Evolutionary conservation across 1,140 invertebrate genomes (phyloP), one percentile per base, ranked within the genome.

Genomic region (Akabosia matsudoensis): DNA sequence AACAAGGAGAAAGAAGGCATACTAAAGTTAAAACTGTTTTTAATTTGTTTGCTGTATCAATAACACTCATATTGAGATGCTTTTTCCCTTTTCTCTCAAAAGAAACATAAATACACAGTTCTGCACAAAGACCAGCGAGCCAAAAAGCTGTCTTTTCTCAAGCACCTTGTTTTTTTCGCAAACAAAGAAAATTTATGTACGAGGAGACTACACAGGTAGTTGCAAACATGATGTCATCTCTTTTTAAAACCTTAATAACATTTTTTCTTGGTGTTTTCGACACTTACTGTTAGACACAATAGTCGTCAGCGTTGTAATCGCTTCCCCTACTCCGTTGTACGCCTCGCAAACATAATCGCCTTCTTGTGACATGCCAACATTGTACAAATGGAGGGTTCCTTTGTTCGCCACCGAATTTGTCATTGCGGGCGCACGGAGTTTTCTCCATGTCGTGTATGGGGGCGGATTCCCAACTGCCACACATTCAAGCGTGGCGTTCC

Each of bases 271-370:
- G 10, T 51, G 22, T 10, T n/a, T n/a, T n/a, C n/a, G n/a, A 31
- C 61, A 67, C 81, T 75, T 80, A 84, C 84, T 84, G 79, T 84
- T 82, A 18, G 85, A 77, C 56, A 84, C 82, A 13, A 85, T 31
- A 0, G 79, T 78, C 14, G 82, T 77, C 28, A 80, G 76, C 7
- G 81, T 74, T 13, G 76, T 77, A 24, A 83, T 74, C 33, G 81
- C 74, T 45, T 77, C 74, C 1, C 83, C 84, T 52, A 80, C 74
- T 7, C 81, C 83, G 81, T 86, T 85, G 54, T 82, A 80, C 10
- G 85, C 85, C 72, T 88, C 87, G 81, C 92, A 94, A 2, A 90
- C 86, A 81, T 93, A 94, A 0, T 88, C 87, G 45, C 92, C 92
- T 74, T 89, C 88, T 84, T 93, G 91, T 28, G 86, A 85, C 16